These are phyloP conservation scores for Heliconius ismenius DNA, from an alignment of 2,888 invertebrate species.

Conservation along the genomic window DNA sequence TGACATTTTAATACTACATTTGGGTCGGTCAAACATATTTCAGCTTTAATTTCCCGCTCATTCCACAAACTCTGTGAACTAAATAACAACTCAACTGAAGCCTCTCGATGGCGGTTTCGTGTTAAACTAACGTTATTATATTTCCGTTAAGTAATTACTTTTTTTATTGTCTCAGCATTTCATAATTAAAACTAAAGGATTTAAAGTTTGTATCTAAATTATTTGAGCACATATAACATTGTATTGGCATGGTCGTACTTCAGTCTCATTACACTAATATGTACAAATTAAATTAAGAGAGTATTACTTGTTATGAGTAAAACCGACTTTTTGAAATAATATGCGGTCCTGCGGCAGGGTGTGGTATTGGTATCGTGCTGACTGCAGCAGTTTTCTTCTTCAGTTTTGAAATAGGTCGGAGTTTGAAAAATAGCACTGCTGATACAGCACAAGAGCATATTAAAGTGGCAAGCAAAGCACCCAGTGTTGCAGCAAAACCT, in stretches of 20 bases:
- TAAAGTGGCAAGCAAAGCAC: conserved; percentile 90
- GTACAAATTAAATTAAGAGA: conserved; percentile 75
- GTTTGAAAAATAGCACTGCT: conserved; percentile 90
- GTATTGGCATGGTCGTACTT: conserved; percentile 75
- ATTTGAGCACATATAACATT: conserved; percentile 68
- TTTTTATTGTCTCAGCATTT: neutral
- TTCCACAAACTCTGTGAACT: conserved; percentile 17
- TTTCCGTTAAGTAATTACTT: conserved; percentile 24
- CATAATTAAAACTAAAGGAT: conserved; percentile 30
- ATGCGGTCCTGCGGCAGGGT: conserved; percentile 71
- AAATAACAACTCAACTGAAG: conserved; percentile 51
- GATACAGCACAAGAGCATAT: conserved; percentile 93
- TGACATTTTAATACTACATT: conserved; percentile 67
- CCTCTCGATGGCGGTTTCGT: conserved; percentile 46
- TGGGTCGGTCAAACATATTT: conserved; percentile 55
- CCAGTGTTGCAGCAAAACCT: conserved; percentile 93
- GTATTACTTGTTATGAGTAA: conserved; percentile 82
- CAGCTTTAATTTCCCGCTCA: conserved; percentile 3
- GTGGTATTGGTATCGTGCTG: conserved; percentile 73
- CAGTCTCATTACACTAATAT: conserved; percentile 82
- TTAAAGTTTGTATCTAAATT: conserved; percentile 38
- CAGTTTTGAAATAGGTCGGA: conserved; percentile 85
- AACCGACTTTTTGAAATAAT: conserved; percentile 84
- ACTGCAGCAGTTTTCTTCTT: conserved; percentile 80
- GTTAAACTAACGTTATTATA: conserved; percentile 23